Evolutionary conservation across 1,140 invertebrate genomes (phyloP).

Genomic region (Hypsibius dujardini): DNA sequence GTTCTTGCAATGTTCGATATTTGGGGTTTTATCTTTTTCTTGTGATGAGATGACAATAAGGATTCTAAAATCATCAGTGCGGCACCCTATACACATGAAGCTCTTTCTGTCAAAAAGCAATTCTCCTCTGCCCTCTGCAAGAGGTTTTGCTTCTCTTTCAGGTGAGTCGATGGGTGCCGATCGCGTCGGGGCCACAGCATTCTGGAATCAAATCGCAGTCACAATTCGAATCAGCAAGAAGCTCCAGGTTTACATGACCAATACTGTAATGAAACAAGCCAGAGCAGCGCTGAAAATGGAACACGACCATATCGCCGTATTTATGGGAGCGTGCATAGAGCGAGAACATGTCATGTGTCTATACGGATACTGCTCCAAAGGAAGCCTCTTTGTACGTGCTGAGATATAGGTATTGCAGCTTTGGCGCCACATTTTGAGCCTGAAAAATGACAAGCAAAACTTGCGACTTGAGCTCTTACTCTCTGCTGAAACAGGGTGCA

Average conservation of each 20-base stretch:
- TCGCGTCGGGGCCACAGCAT: neutral
- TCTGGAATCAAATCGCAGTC: neutral
- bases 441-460: too few relatives aligned
- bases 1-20: neutral
- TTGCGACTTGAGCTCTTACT: too few relatives aligned
- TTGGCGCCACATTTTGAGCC: too few relatives aligned
- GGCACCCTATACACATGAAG: too few relatives aligned
- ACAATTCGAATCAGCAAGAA: neutral
- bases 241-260: neutral
- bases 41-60: too few relatives aligned
- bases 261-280: neutral
- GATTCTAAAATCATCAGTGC: too few relatives aligned
- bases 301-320: neutral
- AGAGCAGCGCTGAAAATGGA: neutral
- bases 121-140: too few relatives aligned
- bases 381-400: neutral
- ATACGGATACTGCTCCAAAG: conserved; percentile 4
- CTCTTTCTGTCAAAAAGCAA: too few relatives aligned
- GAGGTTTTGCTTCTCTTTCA: neutral
- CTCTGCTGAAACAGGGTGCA: neutral
- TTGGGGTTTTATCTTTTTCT: neutral
- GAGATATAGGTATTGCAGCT: too few relatives aligned
- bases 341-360: neutral
- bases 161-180: conserved; percentile 5
- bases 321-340: conserved; percentile 7